Evolutionary conservation across 2,888 invertebrate species (phyloP), one percentile per base, ranked within the genome.

Genomic region (Metalampra italica): DNA sequence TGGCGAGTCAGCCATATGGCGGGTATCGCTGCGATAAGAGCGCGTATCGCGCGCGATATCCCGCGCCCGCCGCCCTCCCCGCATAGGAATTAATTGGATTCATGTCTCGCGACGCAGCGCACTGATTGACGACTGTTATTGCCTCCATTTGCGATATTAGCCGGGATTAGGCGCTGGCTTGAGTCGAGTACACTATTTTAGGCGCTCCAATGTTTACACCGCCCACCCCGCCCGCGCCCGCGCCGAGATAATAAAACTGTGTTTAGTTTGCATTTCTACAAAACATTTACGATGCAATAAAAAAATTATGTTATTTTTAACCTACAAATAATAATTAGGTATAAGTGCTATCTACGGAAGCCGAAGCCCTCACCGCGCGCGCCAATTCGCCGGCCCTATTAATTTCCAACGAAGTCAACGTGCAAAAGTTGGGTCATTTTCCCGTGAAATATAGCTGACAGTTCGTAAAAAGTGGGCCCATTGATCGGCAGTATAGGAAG

Each of bases 401-500:
- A 46, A 46, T 42, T 36, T n/a, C 29, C 12, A 29, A 29, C 29
- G 29, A 47, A 47, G 37, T 13, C 14, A 5, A 37, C 29, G 13
- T 22, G 29, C 36, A 30, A 43, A 37, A 42, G 37, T 14, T 37
- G 37, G 42, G n/a, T 7, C 42, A 14, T 47, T 43, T 37, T 36
- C 29, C 37, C 37, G 12, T 43, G 43, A 47, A 47, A 42, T 38
- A 43, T 47, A 13, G 43, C 37, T 12, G 14, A 36, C 36, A 30
- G 32, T 9, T 9, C 37, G 11, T 47, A 47, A 37, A 47, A 43
- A 47, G 14, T 34, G 14, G 13, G 1, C n/a, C 43, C 1, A 43
- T 30, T 43, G 43, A n/a, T 43, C 30, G n/a, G 36, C 36, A n/a
- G n/a, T 36, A 9, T 7, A n/a, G 36, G 36, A n/a, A 22, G 22